phyloP scores from a whole-genome alignment of 2,888 invertebrate species.

The Megalurothrips usitatus region DNA sequence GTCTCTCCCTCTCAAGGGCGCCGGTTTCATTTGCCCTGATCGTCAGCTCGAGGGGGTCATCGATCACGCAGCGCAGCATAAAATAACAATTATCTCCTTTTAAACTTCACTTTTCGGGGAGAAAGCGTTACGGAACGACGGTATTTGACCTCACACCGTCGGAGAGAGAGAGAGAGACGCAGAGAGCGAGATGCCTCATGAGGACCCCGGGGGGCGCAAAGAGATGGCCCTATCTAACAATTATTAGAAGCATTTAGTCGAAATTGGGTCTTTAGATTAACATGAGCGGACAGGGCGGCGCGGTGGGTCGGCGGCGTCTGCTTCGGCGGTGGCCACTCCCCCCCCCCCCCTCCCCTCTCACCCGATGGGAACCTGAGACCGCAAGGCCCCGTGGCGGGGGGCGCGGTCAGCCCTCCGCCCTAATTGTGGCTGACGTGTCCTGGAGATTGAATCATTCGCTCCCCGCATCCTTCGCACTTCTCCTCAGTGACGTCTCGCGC shows the following conservation, averaged over 20 bases:
- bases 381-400: not conserved
- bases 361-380: not conserved
- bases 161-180: not conserved
- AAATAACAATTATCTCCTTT: no score
- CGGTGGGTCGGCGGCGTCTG: not conserved
- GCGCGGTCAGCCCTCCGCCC: no score
- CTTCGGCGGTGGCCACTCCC: not conserved
- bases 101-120: no score
- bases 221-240: not conserved
- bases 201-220: not conserved
- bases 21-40: no score
- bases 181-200: not conserved
- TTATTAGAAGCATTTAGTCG: constrained; percentile 17
- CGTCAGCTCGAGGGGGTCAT: no score
- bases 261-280: constrained; percentile 9
- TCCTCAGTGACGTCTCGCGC: no score
- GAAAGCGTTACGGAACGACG: no score
- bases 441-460: no score
- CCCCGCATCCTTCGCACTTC: no score
- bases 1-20: no score
- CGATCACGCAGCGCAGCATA: no score
- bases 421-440: not conserved
- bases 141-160: no score
- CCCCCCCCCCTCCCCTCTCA: not conserved
- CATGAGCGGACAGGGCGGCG: not conserved